Percentiles rank a stretch among this genome's conserved stretches.
phyloP scores from a whole-genome alignment of 2,888 invertebrate genomes.

The Pandemis cinnamomeana region DNA sequence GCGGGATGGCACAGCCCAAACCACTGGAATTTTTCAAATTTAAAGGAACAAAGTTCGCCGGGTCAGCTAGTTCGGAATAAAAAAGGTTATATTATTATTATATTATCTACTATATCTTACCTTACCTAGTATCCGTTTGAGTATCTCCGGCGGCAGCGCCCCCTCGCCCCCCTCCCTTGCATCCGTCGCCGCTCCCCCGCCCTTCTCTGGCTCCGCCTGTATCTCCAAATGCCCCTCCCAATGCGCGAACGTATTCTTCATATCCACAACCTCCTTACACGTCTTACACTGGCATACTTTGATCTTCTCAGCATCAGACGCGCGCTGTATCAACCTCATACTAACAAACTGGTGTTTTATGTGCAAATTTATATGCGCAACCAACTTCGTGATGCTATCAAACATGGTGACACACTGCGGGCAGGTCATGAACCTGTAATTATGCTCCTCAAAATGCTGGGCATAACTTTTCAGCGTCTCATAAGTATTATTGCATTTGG shows the following conservation, averaged over 20 bases:
- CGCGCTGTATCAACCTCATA: slow-evolving; percentile 36
- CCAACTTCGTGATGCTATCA: fast-evolving
- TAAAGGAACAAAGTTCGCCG: too few species aligned
- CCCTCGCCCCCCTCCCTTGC: neutral
- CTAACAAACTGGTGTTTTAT: slow-evolving; percentile 46
- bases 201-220: neutral
- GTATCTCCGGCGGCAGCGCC: slow-evolving; percentile 22
- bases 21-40: too few species aligned
- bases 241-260: slow-evolving; percentile 50
- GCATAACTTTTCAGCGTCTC: slow-evolving; percentile 45
- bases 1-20: too few species aligned
- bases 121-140: slow-evolving; percentile 45
- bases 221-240: slow-evolving; percentile 59
- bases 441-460: slow-evolving; percentile 53
- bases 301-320: fast-evolving
- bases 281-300: slow-evolving; percentile 49
- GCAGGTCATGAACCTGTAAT: slow-evolving; percentile 41
- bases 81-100: too few species aligned
- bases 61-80: too few species aligned
- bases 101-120: neutral
- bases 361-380: slow-evolving; percentile 50
- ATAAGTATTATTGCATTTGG: slow-evolving; percentile 47
- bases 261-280: slow-evolving; percentile 40
- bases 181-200: neutral
- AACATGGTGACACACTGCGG: slow-evolving; percentile 49